Percentiles rank a stretch among this genome's conserved stretches.
phyloP scores from a whole-genome alignment of 2,113 vertebrate species.

The Phycodurus eques region DNA sequence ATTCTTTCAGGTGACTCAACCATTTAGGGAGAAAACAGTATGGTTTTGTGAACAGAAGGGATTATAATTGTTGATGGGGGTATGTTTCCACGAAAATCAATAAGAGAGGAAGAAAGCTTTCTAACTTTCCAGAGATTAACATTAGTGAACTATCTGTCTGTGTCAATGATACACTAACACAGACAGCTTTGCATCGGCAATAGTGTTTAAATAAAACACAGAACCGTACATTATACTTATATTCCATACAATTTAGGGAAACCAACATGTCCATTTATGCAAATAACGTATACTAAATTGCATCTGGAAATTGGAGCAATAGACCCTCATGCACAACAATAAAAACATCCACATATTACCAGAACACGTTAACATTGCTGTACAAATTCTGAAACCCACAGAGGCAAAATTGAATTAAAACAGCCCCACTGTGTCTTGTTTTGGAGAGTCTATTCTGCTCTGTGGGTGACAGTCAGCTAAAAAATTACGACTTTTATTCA shows the following conservation, averaged over 20 bases:
- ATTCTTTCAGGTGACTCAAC: too few relatives aligned
- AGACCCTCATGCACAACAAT: not conserved
- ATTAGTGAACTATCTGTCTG: not conserved
- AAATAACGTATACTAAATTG: not conserved
- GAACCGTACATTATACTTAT: not conserved
- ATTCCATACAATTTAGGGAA: not conserved
- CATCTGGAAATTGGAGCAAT: not conserved
- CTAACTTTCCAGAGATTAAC: not conserved
- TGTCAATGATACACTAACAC: not conserved
- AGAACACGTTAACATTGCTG: not conserved
- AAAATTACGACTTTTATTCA: conserved; percentile 40
- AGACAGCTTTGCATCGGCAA: not conserved
- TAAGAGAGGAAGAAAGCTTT: not conserved
- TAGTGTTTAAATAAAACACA: not conserved
- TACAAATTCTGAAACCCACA: not conserved
- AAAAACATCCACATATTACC: not conserved
- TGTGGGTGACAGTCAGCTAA: conserved; percentile 24
- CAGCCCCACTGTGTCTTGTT: conserved; percentile 10
- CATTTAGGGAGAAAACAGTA: too few relatives aligned
- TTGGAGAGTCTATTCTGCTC: conserved; percentile 13
- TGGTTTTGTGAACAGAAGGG: too few relatives aligned
- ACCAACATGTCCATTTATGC: not conserved
- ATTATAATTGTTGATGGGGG: too few relatives aligned
- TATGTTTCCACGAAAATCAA: not conserved
- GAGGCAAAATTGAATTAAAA: conserved; percentile 15